Evolutionary conservation across 1,140 invertebrate genomes (phyloP), one percentile per base, ranked within the genome.

Genomic region (Neocloeon triangulifer): DNA sequence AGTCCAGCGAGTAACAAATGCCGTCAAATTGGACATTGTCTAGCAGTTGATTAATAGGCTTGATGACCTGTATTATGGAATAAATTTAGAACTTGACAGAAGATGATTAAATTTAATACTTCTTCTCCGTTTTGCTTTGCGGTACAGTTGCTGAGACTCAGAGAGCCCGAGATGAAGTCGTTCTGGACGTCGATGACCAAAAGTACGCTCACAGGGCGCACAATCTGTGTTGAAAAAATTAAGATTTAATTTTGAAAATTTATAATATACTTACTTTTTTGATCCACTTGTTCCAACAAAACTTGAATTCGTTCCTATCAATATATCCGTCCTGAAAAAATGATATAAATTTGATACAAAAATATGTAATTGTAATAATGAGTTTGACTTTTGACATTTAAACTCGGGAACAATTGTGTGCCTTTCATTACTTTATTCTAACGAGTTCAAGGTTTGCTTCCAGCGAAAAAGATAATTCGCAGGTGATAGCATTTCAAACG

Each of bases 171-270:
- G 45, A 97, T 92, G 55, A 97, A 97, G 57, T 97, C 92, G 56
- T 97, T 95, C 58, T 97, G 92, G 3, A 96, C 88, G 55, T 97
- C 92, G 29, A 97, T 81, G 36, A 96, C 70, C 18, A 97, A 56
- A 46, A 96, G 75, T n/a, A 77, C 88, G 46, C 68, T 78, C 31
- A 81, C 72, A 17, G 86, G 86, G 33, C 77, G 63, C 28, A 86
- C 69, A 48, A 84, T 78, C 75, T 78, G 53, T 36, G 54, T 50
- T 36, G 23, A 25, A 29, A 17, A 41, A 41, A 29, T 12, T 23
- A 33, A 18, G 8, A 15, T 28, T 12, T 19, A n/a, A 7, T 14
- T 6, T 4, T 14, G 21, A 8, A 8, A 30, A 34, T 17, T 28
- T 23, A 27, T 22, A 2, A 28, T 26, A 26, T 27, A 37, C 37